A percentile compares a stretch with the other conserved stretches of the same genome.
Conservation (phyloP, 2,113 vertebrate genomes). For the Pluvianellus socialis region DNA sequence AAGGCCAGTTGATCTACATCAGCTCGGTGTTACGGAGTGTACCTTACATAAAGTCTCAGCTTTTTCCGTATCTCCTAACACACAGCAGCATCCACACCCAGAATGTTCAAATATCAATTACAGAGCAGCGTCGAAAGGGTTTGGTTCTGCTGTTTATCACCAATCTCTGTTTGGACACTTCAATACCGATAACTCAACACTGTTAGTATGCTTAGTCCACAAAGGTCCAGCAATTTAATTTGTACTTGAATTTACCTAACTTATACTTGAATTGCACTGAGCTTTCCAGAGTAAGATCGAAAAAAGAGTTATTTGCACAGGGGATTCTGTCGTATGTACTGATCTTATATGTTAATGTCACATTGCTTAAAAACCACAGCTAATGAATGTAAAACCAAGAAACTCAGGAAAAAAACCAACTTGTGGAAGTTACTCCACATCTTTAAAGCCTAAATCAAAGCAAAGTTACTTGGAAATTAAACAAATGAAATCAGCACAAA, state of each 20-base stretch:
- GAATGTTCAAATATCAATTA: neutral
- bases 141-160: neutral
- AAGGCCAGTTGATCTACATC: neutral
- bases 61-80: neutral
- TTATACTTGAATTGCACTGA: neutral
- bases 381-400: neutral
- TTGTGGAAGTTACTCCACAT: neutral
- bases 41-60: too few species aligned
- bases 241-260: neutral
- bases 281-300: neutral
- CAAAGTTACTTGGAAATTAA: neutral
- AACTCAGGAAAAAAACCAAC: neutral
- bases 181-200: neutral
- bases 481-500: neutral
- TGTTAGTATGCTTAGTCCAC: neutral
- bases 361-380: fast-evolving
- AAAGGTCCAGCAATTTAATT: neutral
- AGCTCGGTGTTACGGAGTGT: neutral
- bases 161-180: neutral
- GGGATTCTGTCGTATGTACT: neutral
- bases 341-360: neutral
- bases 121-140: neutral
- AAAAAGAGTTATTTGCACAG: neutral
- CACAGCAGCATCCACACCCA: neutral
- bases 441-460: neutral